A percentile compares a stretch with the other conserved stretches of the same genome.
phyloP scores from a whole-genome alignment of 2,797 vertebrate genomes.

The Notolepis coatsorum region DNA sequence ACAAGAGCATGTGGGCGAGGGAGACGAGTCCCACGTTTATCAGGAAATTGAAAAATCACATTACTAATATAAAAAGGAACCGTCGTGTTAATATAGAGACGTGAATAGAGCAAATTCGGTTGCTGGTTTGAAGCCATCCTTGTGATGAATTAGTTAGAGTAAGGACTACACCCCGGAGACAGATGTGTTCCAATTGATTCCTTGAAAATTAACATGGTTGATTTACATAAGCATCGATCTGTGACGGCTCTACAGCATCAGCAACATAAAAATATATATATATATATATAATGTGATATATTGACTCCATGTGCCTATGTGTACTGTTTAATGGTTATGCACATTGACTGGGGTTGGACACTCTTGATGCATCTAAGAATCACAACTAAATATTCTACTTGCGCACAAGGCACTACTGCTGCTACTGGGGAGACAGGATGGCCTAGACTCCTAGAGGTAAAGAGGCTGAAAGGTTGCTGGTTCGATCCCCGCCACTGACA shows the following conservation, averaged over 20 bases:
- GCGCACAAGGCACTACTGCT: too few relatives aligned
- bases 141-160: slow-evolving; percentile 48
- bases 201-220: slow-evolving; percentile 46
- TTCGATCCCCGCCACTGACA: too few relatives aligned
- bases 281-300: slow-evolving; percentile 20
- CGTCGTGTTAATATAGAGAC: slow-evolving; percentile 17
- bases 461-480: too few relatives aligned
- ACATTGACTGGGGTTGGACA: background rate
- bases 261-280: too few relatives aligned
- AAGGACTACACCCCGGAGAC: slow-evolving; percentile 39
- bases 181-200: slow-evolving; percentile 27
- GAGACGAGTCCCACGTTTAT: slow-evolving; percentile 34
- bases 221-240: slow-evolving; percentile 61
- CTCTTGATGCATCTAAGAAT: background rate
- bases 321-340: slow-evolving; percentile 20
- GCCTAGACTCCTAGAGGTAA: too few relatives aligned
- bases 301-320: slow-evolving; percentile 16
- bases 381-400: too few relatives aligned
- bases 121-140: slow-evolving; percentile 26
- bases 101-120: slow-evolving; percentile 47
- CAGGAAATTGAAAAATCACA: slow-evolving; percentile 24
- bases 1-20: slow-evolving; percentile 33
- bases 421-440: too few relatives aligned
- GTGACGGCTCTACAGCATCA: slow-evolving; percentile 22
- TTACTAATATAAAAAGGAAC: slow-evolving; percentile 25